Evolutionary conservation across 2,113 vertebrate species (phyloP), one percentile per base, ranked within the genome.

Genomic region (Hassar affinis): DNA sequence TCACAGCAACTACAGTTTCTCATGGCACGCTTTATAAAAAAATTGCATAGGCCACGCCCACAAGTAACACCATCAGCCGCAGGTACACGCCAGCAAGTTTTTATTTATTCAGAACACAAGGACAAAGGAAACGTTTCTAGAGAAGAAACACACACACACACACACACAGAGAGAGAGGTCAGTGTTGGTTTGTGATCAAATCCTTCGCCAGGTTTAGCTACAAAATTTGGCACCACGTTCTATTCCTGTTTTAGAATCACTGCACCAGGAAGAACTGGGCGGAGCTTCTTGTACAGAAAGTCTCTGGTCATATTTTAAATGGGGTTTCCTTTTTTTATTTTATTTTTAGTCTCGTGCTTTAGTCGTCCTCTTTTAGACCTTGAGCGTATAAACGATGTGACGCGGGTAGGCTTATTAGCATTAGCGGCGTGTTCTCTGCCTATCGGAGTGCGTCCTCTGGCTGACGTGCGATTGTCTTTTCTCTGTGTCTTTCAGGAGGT

Each of bases 401-500:
- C 5, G 5, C 14, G n/a, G n/a, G n/a, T n/a, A n/a, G n/a, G n/a
- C n/a, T n/a, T n/a, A n/a, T n/a, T n/a, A n/a, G 61, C 1, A 33
- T 42, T 42, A 42, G 38, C 6, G 38, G 38, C 38, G 38, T 42
- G 2, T 42, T 42, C n/a, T n/a, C n/a, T n/a, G n/a, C n/a, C n/a
- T n/a, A n/a, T n/a, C n/a, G n/a, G n/a, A n/a, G n/a, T n/a, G 4
- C 1, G 6, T 22, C 66, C 18, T n/a, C 6, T 18, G 47, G 30
- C n/a, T 51, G 1, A 47, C 3, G 9, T 33, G 30, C 6, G 45
- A 45, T 52, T 68, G 3, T 27, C 10, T 20, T 51, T 27, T 51
- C 15, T 27, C 33, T 57, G 25, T 35, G 10, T 20, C 18, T 79
- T 22, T 33, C 93, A 98, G 97, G 95, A 96, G 91, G 92, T 94